These are phyloP conservation scores for Orius insidiosus DNA, from an alignment of 1,140 invertebrate species.

Conservation along the genomic window DNA sequence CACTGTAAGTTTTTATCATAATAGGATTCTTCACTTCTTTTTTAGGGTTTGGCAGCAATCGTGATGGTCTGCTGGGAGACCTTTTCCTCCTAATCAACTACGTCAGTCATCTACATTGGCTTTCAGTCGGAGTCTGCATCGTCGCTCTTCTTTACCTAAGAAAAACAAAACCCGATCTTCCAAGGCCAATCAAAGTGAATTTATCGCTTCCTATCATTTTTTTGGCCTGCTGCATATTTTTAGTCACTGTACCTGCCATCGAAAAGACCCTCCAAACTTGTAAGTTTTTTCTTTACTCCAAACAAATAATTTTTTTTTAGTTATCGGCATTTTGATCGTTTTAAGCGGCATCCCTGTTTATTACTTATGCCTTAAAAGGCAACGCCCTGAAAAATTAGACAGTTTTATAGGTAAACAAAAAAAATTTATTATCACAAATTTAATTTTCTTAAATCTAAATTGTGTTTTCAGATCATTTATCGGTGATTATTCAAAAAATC, in stretches of 20 bases:
- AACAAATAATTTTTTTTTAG: constrained; percentile 18
- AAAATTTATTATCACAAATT: constrained; percentile 4
- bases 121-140: constrained; percentile 57
- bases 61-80: constrained; percentile 50
- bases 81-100: constrained; percentile 59
- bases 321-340: constrained; percentile 27
- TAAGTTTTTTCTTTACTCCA: constrained; percentile 13
- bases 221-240: constrained; percentile 31
- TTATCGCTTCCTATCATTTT: constrained; percentile 33
- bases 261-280: constrained; percentile 25
- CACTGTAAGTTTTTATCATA: constrained; percentile 34
- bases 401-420: constrained; percentile 1
- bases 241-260: constrained; percentile 33
- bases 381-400: constrained; percentile 9
- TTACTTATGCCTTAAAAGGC: constrained; percentile 25
- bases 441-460: constrained; percentile 5
- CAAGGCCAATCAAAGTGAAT: constrained; percentile 64
- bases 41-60: constrained; percentile 51
- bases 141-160: constrained; percentile 63
- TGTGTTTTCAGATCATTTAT: constrained; percentile 10
- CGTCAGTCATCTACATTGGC: constrained; percentile 61
- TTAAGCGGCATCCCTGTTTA: constrained; percentile 35
- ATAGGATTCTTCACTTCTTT: constrained; percentile 19
- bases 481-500: constrained; percentile 13
- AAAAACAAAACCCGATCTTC: constrained; percentile 47